Evolutionary conservation across 2,113 vertebrate species (phyloP).

Genomic region (Ptilorrhoa leucosticta): DNA sequence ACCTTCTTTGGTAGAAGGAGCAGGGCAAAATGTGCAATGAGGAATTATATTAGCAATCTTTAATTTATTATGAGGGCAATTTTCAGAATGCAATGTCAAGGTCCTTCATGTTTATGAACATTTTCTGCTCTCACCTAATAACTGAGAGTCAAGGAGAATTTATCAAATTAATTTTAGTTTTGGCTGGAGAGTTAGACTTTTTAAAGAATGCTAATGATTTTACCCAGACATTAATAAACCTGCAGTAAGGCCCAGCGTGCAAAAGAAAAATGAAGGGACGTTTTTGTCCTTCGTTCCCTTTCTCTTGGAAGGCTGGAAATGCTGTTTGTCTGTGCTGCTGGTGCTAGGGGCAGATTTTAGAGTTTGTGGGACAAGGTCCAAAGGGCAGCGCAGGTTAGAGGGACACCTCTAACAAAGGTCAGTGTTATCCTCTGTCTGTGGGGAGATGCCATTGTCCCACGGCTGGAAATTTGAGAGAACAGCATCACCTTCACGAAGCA

Average conservation of each 20-base stretch:
- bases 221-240: constrained; percentile 44
- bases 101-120: constrained; percentile 54
- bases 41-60: constrained; percentile 8
- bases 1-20: not conserved
- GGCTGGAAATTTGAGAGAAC: not conserved
- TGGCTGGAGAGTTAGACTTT: constrained; percentile 47
- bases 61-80: constrained; percentile 45
- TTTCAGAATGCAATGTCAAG: constrained; percentile 35
- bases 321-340: not conserved
- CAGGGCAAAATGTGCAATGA: not conserved
- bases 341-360: not conserved
- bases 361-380: not conserved
- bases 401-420: not conserved
- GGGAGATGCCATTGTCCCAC: not conserved
- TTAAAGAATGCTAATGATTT: constrained; percentile 48
- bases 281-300: constrained; percentile 26
- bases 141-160: constrained; percentile 47
- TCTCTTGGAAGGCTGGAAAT: not conserved
- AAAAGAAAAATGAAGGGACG: not conserved
- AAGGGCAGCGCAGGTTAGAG: not conserved
- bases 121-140: constrained; percentile 41
- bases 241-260: not conserved
- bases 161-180: constrained; percentile 57
- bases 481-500: not conserved
- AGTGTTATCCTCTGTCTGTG: not conserved